Conservation (phyloP, 2,797 vertebrate genomes). For the Pipistrellus pipistrellus region DNA sequence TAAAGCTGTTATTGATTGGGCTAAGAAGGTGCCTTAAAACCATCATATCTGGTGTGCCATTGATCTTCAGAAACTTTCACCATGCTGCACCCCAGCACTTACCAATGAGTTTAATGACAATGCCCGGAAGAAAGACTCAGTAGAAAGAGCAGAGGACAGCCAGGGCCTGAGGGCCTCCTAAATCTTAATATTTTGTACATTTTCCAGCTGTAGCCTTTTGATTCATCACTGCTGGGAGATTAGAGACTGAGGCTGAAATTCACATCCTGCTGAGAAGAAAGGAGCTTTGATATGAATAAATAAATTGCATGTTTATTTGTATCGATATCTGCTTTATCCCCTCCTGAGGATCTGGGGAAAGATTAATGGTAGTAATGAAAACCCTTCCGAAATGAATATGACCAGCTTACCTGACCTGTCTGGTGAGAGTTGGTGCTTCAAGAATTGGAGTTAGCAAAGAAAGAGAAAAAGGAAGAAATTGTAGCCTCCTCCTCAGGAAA, state of each 20-base stretch:
- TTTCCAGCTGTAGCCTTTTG: constrained; percentile 48
- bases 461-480: neutral
- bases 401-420: neutral
- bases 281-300: constrained; percentile 71
- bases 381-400: constrained; percentile 15
- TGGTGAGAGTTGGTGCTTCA: neutral
- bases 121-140: constrained; percentile 63
- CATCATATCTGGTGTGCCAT: constrained; percentile 84
- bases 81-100: constrained; percentile 78
- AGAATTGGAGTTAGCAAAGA: neutral
- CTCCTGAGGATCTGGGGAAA: constrained; percentile 27
- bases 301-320: constrained; percentile 65
- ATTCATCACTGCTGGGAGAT: constrained; percentile 61
- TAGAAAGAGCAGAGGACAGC: constrained; percentile 75
- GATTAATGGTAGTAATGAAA: constrained; percentile 51
- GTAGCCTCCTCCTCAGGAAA: neutral
- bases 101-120: constrained; percentile 63
- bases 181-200: constrained; percentile 66
- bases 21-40: constrained; percentile 86
- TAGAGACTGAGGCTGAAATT: constrained; percentile 62
- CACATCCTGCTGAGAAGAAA: constrained; percentile 63
- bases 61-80: constrained; percentile 87
- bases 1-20: constrained; percentile 87
- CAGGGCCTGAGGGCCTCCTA: constrained; percentile 70
- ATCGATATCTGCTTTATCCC: constrained; percentile 27